Base-by-base conservation (phyloP, 2,797 vertebrate species). In the Pangasius macronema region DNA sequence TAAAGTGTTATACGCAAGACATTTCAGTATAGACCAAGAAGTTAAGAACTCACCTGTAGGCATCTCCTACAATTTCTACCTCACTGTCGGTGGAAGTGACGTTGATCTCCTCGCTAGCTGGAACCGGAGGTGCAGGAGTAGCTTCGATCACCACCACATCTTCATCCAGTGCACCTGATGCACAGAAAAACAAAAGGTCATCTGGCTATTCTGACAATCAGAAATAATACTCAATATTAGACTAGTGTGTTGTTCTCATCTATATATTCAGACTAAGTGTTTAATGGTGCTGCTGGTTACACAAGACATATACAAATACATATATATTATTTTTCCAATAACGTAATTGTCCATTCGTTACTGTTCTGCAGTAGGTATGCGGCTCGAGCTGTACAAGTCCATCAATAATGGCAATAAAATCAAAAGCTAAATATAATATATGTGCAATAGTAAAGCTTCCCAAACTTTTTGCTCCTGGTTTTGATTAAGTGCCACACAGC, bases 1-100 rank as follows among this genome's bases (percentile, higher is more conserved):
- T 36, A 18, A 3, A 16, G 13, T 2, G 8, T 42, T 42, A 9
- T 20, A n/a, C 8, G 3, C 10, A 80, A 36, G 30, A 1, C 11
- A 39, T 81, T 61, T 39, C 57, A 27, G 5, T 13, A 39, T 1
- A 82, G 7, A 46, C 13, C 49, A 61, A 1, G 2, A 80, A 22
- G 22, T 39, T 42, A 0, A 75, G 63, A 81, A 72, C 95, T 94
- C 90, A 99, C 99, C 98, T 97, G 95, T 96, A 99, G 88, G 96
- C 97, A 93, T 99, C 99, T 93, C 98, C 99, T 59, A 99, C 98
- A 8, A 99, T 99, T 94, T 99, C 99, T 89, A 99, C 98, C 94
- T 99, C 99, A 36, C 99, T 99, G 90, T 99, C 99, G 24, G 98
- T 99, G 92, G 98, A 99, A 91, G 98, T 99, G 95, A 99, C 98